Conservation (phyloP, 2,888 invertebrate species). For the Cepaea hortensis region DNA sequence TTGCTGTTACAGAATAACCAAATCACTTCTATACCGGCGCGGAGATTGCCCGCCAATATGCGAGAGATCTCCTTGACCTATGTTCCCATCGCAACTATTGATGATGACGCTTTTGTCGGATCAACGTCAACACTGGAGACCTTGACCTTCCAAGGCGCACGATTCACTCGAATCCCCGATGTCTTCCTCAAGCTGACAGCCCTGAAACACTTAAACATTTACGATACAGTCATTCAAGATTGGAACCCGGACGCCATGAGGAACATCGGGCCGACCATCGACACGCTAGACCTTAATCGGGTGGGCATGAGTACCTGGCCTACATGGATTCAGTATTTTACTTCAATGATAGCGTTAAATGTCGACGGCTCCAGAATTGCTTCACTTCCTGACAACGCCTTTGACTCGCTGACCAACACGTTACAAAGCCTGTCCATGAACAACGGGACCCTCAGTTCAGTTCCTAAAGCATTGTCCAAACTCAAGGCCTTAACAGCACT, state of each 20-base stretch:
- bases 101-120: not conserved
- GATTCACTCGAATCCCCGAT: not conserved
- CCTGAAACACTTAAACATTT: not conserved
- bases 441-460: not conserved
- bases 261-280: not conserved
- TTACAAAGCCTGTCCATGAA: not conserved
- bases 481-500: not conserved
- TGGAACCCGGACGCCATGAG: slow-evolving; percentile 5
- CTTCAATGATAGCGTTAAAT: not conserved
- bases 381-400: not conserved
- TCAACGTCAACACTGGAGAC: not conserved
- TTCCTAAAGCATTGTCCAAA: not conserved
- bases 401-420: not conserved
- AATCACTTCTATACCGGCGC: not conserved
- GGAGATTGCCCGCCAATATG: not conserved
- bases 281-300: not conserved
- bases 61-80: not conserved
- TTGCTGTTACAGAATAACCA: not conserved
- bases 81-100: not conserved
- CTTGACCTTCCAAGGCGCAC: not conserved
- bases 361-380: not conserved
- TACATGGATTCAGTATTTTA: slow-evolving; percentile 1
- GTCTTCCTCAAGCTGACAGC: not conserved
- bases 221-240: not conserved
- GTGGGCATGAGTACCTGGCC: not conserved